Base-by-base conservation (phyloP, 1,140 invertebrate genomes). In the Rhopalosiphum padi region DNA sequence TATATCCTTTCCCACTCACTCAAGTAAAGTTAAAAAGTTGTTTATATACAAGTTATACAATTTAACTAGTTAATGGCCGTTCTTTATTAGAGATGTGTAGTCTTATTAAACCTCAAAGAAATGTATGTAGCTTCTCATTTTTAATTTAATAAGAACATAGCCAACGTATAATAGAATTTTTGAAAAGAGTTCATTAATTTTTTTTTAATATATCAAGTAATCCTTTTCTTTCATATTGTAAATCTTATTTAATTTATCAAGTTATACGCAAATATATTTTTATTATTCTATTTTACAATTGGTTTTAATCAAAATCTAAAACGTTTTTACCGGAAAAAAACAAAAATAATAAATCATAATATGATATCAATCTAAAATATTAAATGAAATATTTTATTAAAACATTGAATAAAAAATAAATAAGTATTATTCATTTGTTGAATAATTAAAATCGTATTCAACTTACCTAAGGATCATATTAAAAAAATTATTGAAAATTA, bases 81-180 rank as follows among this genome's bases (percentile, higher is more conserved):
- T 77, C 30, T 77, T 77, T 30, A 77, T 77, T 77, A 77, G n/a
- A 77, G 60, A 77, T n/a, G 15, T n/a, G 15, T 77, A 77, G 30
- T 77, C 60, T 77, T 77, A 77, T 77, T 77, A 77, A 77, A 35
- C n/a, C 30, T 77, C 60, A 77, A 77, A 77, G 60, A 77, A n/a
- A 77, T 77, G n/a, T 18, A 77, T 77, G 60, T n/a, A 77, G 55
- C 60, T 77, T n/a, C 30, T n/a, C 60, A n/a, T 77, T 77, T 77
- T 18, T n/a, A 77, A 77, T 77, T 77, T 77, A 77, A 77, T 77
- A 77, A 4, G n/a, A 77, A 77, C 15, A 77, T 15, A 77, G 60
- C 60, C n/a, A 77, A n/a, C 15, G 15, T 77, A 68, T 77, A n/a
- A 77, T n/a, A 3, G 60, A 77, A 77, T 77, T 77, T 18, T 77